A percentile compares a stretch with the other conserved stretches of the same genome.
These are phyloP conservation scores for Pollachius pollachius DNA, from an alignment of 2,113 vertebrate species.

Conservation along the genomic window DNA sequence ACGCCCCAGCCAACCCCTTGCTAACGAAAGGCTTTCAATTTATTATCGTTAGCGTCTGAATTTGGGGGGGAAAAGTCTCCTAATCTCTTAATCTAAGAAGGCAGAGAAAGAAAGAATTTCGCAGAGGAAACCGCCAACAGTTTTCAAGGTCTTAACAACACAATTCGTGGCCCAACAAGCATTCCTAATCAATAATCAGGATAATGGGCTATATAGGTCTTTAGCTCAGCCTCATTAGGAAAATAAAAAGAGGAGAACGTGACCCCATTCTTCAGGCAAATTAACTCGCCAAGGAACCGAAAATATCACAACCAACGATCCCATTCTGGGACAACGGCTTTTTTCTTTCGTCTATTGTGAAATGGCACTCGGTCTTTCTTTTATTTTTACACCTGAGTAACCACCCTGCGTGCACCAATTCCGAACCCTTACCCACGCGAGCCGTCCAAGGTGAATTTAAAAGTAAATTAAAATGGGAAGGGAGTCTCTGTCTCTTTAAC, in stretches of 20 bases:
- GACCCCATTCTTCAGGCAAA: constrained; percentile 72
- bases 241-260: constrained; percentile 50
- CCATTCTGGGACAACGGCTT: constrained; percentile 51
- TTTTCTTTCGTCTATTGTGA: background rate
- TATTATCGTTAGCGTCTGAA: constrained; percentile 1
- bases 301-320: constrained; percentile 61
- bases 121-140: constrained; percentile 24
- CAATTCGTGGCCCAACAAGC: constrained; percentile 27
- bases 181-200: constrained; percentile 56
- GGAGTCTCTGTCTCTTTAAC: constrained; percentile 63
- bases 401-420: constrained; percentile 54
- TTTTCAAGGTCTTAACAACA: constrained; percentile 43
- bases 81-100: constrained; percentile 1
- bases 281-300: constrained; percentile 59
- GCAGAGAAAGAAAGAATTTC: background rate
- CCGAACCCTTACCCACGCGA: constrained; percentile 41
- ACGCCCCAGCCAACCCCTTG: no score
- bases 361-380: background rate
- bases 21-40: constrained; percentile 22
- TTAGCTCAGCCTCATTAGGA: constrained; percentile 64
- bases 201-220: constrained; percentile 62
- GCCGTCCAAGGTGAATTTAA: constrained; percentile 53
- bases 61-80: background rate
- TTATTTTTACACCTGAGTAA: constrained; percentile 34
- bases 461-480: constrained; percentile 33